phyloP scores from a whole-genome alignment of 2,888 invertebrate species.

The Dicranocentrus wangi region DNA sequence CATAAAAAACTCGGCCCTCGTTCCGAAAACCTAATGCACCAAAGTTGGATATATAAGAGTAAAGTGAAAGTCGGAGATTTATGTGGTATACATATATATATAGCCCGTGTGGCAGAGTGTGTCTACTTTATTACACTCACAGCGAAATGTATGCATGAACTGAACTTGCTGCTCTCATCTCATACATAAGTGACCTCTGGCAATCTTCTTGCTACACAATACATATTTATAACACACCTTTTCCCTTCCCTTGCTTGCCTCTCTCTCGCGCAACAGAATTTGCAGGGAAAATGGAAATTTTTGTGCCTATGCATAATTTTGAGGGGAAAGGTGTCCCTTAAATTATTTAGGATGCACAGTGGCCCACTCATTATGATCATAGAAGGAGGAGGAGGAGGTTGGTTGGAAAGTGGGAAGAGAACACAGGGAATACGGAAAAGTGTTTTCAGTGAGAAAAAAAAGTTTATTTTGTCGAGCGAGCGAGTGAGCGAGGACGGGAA shows the following conservation, averaged over 20 bases:
- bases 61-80: constrained; percentile 50
- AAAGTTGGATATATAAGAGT: constrained; percentile 25
- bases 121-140: too few species aligned
- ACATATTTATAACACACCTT: neutral
- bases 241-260: too few species aligned
- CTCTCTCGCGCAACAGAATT: too few species aligned
- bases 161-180: neutral
- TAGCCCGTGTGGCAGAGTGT: too few species aligned
- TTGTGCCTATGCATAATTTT: too few species aligned
- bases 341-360: constrained; percentile 17
- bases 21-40: too few species aligned
- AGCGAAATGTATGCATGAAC: neutral
- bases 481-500: neutral
- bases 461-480: neutral
- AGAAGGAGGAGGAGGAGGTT: too few species aligned
- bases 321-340: neutral
- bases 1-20: too few species aligned
- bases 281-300: too few species aligned
- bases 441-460: constrained; percentile 20
- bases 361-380: constrained; percentile 3
- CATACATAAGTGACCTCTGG: constrained; percentile 2
- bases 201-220: neutral
- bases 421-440: neutral
- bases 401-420: too few species aligned
- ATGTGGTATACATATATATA: constrained; percentile 7